phyloP scores from a whole-genome alignment of 2,797 vertebrate species.

The Phataginus tricuspis region DNA sequence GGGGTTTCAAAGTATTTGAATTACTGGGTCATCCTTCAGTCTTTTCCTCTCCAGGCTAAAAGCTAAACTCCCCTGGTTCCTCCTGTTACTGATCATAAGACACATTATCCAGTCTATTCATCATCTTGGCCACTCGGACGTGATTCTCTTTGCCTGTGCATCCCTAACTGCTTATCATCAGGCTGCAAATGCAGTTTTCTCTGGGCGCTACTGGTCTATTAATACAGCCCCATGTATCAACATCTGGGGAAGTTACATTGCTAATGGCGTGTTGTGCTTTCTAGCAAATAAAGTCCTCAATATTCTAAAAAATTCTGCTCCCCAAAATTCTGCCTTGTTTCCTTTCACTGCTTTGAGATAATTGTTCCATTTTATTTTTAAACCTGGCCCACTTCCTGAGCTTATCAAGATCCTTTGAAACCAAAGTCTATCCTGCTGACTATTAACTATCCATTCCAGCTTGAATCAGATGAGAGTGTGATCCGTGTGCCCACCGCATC shows the following conservation, averaged over 20 bases:
- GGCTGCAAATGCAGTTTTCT: background rate
- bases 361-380: background rate
- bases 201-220: background rate
- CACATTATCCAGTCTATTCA: background rate
- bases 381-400: background rate
- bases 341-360: constrained; percentile 34
- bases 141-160: constrained; percentile 19
- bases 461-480: background rate
- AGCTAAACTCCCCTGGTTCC: background rate
- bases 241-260: background rate
- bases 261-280: background rate
- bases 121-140: background rate
- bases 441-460: background rate
- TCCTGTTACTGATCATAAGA: background rate
- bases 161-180: background rate
- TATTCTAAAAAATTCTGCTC: background rate
- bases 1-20: constrained; percentile 34
- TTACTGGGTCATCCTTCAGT: background rate
- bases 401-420: constrained; percentile 35
- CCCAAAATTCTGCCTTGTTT: background rate
- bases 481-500: background rate
- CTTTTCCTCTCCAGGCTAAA: background rate
- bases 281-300: constrained; percentile 35
- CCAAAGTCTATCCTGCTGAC: background rate
- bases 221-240: constrained; percentile 3